Percentiles rank a stretch among this genome's conserved stretches.
Conservation (phyloP, 2,797 vertebrate species). For the Arrhamphus sclerolepis region DNA sequence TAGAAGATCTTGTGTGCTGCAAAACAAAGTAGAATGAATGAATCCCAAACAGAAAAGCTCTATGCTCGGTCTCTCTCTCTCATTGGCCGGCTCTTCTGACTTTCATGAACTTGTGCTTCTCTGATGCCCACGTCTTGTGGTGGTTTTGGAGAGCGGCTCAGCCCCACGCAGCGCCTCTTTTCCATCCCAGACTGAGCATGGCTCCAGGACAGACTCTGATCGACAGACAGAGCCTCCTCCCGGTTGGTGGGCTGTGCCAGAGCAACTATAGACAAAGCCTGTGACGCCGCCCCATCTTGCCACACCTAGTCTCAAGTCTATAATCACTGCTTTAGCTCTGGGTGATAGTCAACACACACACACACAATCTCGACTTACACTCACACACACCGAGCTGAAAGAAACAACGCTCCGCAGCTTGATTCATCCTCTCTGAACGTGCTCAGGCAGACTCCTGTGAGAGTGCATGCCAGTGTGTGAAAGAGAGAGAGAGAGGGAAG, state of each 20-base stretch:
- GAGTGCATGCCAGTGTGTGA: slow-evolving; percentile 48
- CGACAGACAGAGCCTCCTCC: slow-evolving; percentile 61
- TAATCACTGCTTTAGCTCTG: slow-evolving; percentile 77
- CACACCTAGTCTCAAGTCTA: slow-evolving; percentile 80
- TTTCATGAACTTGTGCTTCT: slow-evolving; percentile 57
- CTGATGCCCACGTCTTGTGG: slow-evolving; percentile 37
- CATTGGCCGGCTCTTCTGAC: slow-evolving; percentile 19
- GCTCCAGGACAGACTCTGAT: slow-evolving; percentile 60
- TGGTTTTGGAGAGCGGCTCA: slow-evolving; percentile 40
- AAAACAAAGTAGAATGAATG: slow-evolving; percentile 29
- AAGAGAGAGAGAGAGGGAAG: slow-evolving; percentile 34
- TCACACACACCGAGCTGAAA: slow-evolving; percentile 49
- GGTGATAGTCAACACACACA: slow-evolving; percentile 51
- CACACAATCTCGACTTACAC: slow-evolving; percentile 47
- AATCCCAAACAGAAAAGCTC: slow-evolving; percentile 10
- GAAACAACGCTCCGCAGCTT: slow-evolving; percentile 65
- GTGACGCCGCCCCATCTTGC: slow-evolving; percentile 78
- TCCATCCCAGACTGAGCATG: slow-evolving; percentile 55
- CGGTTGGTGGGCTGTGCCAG: slow-evolving; percentile 66
- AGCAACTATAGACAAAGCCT: slow-evolving; percentile 81
- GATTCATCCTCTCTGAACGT: slow-evolving; percentile 81
- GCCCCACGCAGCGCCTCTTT: slow-evolving; percentile 46
- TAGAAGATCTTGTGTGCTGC: slow-evolving; percentile 34
- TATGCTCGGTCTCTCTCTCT: slow-evolving; percentile 27
- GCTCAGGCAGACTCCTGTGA: slow-evolving; percentile 75